Conservation (phyloP, 2,113 vertebrate species). For the Gavia stellata region DNA sequence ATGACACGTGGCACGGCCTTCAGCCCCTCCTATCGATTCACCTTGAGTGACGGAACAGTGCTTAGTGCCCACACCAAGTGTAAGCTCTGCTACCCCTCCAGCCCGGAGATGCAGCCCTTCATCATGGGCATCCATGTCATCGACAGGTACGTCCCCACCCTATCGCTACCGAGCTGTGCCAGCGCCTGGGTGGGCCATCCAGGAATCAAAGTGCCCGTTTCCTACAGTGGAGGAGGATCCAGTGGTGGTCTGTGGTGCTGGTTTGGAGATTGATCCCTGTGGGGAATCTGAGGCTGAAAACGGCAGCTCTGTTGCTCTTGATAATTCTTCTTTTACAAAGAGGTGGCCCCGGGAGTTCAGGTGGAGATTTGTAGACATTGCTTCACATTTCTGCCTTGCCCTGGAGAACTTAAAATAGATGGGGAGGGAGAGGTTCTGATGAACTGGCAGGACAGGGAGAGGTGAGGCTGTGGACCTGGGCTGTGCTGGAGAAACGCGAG, state of each 20-base stretch:
- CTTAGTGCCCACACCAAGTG: slow-evolving; percentile 96
- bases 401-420: neutral
- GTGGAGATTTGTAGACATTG: neutral
- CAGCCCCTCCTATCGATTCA: slow-evolving; percentile 95
- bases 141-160: slow-evolving; percentile 78
- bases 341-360: neutral
- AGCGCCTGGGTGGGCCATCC: neutral
- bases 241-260: neutral
- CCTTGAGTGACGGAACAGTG: slow-evolving; percentile 88
- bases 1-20: slow-evolving; percentile 92
- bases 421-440: neutral
- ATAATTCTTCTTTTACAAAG: neutral
- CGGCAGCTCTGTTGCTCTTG: neutral
- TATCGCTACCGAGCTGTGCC: accelerated
- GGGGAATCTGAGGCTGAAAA: neutral
- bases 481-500: neutral
- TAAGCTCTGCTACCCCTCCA: slow-evolving; percentile 92
- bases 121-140: slow-evolving; percentile 98
- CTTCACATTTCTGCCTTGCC: neutral
- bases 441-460: neutral
- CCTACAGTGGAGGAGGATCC: neutral
- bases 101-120: slow-evolving; percentile 91
- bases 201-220: accelerated
- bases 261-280: neutral
- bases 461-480: neutral